These are phyloP conservation scores for Ciconia maguari DNA, from an alignment of 2,113 vertebrate genomes.

Conservation along the genomic window DNA sequence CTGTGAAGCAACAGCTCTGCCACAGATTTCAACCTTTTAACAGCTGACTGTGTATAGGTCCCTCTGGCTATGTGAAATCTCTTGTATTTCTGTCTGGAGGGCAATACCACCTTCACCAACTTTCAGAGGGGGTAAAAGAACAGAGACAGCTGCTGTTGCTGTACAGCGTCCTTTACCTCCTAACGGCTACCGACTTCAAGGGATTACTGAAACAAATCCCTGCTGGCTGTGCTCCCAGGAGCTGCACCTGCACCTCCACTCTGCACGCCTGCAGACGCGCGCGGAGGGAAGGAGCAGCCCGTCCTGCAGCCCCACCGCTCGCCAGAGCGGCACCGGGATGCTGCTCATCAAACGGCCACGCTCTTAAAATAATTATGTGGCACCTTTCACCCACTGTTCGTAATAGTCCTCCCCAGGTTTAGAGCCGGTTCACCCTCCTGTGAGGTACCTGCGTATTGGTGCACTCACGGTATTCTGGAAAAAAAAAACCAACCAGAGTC, in stretches of 20 bases:
- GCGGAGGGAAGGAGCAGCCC: not conserved
- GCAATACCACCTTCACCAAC: not conserved
- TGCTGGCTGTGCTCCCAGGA: too few relatives aligned
- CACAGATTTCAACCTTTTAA: not conserved
- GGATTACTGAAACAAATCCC: not conserved
- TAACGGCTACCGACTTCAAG: not conserved
- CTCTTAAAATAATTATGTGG: not conserved
- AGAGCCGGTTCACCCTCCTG: not conserved
- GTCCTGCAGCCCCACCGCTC: too few relatives aligned
- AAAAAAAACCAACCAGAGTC: not conserved
- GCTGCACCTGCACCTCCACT: accelerated
- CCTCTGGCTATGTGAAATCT: not conserved
- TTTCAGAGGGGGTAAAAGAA: not conserved
- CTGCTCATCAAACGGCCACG: too few relatives aligned
- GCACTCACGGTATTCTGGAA: not conserved
- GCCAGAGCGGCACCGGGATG: accelerated
- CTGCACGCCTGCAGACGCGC: accelerated
- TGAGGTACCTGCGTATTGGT: too few relatives aligned
- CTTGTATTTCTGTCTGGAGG: not conserved
- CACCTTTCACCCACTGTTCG: not conserved
- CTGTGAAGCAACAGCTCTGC: not conserved
- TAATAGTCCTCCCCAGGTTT: too few relatives aligned
- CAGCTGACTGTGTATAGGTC: not conserved
- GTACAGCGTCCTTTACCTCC: accelerated
- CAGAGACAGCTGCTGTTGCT: not conserved